A percentile compares a stretch with the other conserved stretches of the same genome.
Evolutionary conservation across 2,113 vertebrate species (phyloP).

Genomic region (Bujurquina vittata): DNA sequence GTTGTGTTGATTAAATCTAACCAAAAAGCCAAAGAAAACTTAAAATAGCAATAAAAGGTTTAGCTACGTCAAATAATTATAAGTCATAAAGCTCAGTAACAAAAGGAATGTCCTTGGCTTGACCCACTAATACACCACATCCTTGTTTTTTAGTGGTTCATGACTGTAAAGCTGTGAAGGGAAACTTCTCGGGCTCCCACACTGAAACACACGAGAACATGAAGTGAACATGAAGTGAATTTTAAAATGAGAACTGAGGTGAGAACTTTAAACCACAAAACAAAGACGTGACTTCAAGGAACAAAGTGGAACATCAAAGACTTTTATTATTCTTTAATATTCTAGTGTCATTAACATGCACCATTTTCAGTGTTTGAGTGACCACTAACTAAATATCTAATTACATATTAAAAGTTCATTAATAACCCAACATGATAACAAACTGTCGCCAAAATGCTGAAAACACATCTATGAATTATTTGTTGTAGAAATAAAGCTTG

Average conservation of each 20-base stretch:
- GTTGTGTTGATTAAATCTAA: no score
- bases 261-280: accelerated
- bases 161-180: no score
- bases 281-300: neutral
- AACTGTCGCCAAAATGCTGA: no score
- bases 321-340: no score
- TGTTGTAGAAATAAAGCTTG: no score
- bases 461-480: no score
- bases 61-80: neutral
- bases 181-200: no score
- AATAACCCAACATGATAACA: no score
- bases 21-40: no score
- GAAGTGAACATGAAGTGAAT: neutral
- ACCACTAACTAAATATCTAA: no score
- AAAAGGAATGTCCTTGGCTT: neutral
- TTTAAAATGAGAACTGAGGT: neutral
- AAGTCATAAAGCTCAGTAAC: neutral
- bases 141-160: neutral
- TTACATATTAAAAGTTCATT: no score
- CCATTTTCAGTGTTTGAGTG: no score
- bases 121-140: neutral
- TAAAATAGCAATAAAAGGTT: neutral
- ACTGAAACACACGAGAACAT: neutral
- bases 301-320: accelerated
- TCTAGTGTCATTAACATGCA: neutral